Base-by-base conservation (phyloP, 2,113 vertebrate species). In the Hepsetus odoe region DNA sequence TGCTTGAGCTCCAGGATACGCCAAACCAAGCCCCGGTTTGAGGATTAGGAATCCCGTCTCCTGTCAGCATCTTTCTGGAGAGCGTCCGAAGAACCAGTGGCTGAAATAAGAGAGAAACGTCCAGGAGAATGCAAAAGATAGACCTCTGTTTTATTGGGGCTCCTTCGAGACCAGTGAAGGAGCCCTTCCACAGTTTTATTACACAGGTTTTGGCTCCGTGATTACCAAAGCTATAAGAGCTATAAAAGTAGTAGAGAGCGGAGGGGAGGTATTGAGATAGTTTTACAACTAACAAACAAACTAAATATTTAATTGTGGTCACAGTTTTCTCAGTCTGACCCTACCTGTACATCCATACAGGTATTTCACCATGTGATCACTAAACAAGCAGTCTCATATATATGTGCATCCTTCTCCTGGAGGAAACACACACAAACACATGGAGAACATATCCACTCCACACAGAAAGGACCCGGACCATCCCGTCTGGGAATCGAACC, bases 1-100 rank as follows among this genome's bases (percentile, higher is more conserved):
- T 74, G 51, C 59, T 65, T 56, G 6, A 79, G 59, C 59, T 66
- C 61, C 67, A 30, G 46, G 16, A 74, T 42, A 46, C 59, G 38
- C 66, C 62, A 59, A 56, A 35, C 30, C 51, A 24, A 73, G 6
- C 40, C 18, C 40, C 35, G 16, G 71, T 51, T 8, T 32, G 40
- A 59, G 28, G 40, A 56, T 46, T n/a, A 33, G 62, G 20, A 69
- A 62, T 38, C 35, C 74, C 11, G 51, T 59, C 38, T 67, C 40
- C 20, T 13, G 42, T 38, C 12, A 44, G 24, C 35, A 46, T 16
- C 8, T 32, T 18, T 42, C 55, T 59, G 53, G 9, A 22, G 6
- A 7, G 7, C 26, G 9, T 33, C 49, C 13, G 28, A 18, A 0
- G 3, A 24, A 30, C 12, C 74, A 9, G 30, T 56, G 28, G 26